phyloP scores from a whole-genome alignment of 1,140 invertebrate species.

The Cotesia chilonis region DNA sequence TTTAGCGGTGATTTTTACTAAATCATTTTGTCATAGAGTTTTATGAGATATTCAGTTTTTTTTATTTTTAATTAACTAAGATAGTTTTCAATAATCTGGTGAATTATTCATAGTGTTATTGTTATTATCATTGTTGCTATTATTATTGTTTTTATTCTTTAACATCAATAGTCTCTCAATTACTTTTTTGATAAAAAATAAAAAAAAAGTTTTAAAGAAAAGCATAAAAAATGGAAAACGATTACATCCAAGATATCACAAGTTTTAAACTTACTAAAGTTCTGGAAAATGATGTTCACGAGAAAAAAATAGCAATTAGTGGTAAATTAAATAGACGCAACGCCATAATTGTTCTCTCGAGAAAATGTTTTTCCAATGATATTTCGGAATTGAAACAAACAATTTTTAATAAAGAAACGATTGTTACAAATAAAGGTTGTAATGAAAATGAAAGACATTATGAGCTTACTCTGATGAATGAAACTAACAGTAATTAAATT shows the following conservation, averaged over 20 bases:
- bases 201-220: too few species aligned
- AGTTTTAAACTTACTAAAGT: constrained; percentile 20
- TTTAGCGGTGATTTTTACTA: too few species aligned
- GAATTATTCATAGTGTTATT: too few species aligned
- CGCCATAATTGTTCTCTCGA: constrained; percentile 80
- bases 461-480: constrained; percentile 72
- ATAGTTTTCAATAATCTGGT: too few species aligned
- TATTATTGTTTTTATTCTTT: too few species aligned
- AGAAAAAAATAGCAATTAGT: constrained; percentile 77
- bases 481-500: constrained; percentile 73
- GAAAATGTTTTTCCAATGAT: constrained; percentile 81
- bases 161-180: too few species aligned
- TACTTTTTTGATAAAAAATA: too few species aligned
- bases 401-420: constrained; percentile 70
- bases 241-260: background rate
- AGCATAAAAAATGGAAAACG: too few species aligned
- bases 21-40: too few species aligned
- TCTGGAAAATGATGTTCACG: constrained; percentile 37
- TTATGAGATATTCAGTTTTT: too few species aligned
- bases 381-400: constrained; percentile 66
- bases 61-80: too few species aligned
- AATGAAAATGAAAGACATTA: constrained; percentile 92
- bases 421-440: constrained; percentile 72
- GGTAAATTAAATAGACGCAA: constrained; percentile 73
- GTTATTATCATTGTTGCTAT: too few species aligned